A percentile compares a stretch with the other conserved stretches of the same genome.
Conservation (phyloP, 2,113 vertebrate genomes). For the Colistium nudipinnis region DNA sequence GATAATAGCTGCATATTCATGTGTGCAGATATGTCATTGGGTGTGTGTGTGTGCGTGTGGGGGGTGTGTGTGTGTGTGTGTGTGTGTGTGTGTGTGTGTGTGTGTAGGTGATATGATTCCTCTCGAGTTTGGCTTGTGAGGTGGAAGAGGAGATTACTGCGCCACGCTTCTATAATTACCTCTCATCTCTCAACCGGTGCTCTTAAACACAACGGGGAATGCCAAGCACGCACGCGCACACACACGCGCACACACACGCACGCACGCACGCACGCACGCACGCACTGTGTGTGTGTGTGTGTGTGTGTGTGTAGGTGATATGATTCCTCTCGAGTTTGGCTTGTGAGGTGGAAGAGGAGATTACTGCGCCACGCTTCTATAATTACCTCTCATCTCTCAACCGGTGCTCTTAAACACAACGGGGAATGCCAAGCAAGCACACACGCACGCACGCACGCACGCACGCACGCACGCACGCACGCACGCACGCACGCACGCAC, state of each 20-base stretch:
- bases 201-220: slow-evolving; percentile 69
- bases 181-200: slow-evolving; percentile 70
- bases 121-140: slow-evolving; percentile 67
- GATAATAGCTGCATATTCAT: slow-evolving; percentile 43
- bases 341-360: slow-evolving; percentile 73
- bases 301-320: slow-evolving; percentile 49
- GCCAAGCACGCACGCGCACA: slow-evolving; percentile 42
- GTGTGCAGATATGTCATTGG: slow-evolving; percentile 19
- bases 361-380: slow-evolving; percentile 75
- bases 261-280: slow-evolving; percentile 27
- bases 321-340: slow-evolving; percentile 67
- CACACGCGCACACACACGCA: slow-evolving; percentile 46
- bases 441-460: slow-evolving; percentile 46
- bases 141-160: slow-evolving; percentile 76
- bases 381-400: slow-evolving; percentile 77
- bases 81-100: slow-evolving; percentile 35
- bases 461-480: slow-evolving; percentile 29
- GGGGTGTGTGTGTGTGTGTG: slow-evolving; percentile 26
- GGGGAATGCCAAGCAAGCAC: slow-evolving; percentile 57
- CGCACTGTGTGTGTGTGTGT: slow-evolving; percentile 42
- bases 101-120: slow-evolving; percentile 63
- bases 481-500: slow-evolving; percentile 41
- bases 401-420: slow-evolving; percentile 68
- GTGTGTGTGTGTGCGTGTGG: slow-evolving; percentile 13
- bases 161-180: slow-evolving; percentile 77